Evolutionary conservation across 2,113 vertebrate species (phyloP), one percentile per base, ranked within the genome.

Genomic region (Lepus europaeus): DNA sequence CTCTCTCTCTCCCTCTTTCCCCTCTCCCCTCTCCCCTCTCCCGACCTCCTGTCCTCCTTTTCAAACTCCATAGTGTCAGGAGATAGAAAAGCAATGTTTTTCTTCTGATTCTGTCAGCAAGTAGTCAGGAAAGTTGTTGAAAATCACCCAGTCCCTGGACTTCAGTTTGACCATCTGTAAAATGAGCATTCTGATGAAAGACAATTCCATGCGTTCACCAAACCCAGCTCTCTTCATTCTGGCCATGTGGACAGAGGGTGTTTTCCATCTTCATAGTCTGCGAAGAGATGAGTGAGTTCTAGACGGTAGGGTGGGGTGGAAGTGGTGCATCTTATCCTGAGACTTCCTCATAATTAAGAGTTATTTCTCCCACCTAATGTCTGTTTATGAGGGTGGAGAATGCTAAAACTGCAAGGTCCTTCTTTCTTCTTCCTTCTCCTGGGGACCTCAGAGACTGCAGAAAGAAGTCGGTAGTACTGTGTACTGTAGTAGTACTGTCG

Each of bases 1-100:
- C 0, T 8, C 29, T 77, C 22, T 27, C 12, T 39, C 45, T 36
- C 63, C 19, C 22, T 8, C 23, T 10, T 19, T 20, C 5, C 10
- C 64, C 5, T 11, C 64, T 5, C 23, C 19, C 27, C 33, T 64
- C 25, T 22, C 51, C 69, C 87, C 61, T 64, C 10, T 5, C 86
- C 12, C 66, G 0, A 0, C 8, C 49, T 64, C 16, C 73, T 39
- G 31, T 31, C 5, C 7, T 49, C 29, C 31, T 29, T 13, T 2
- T n/a, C 25, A 13, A 13, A n/a, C 12, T 69, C 22, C 45, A 33
- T 29, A 10, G 5, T 53, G 0, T 78, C 61, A 63, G 33, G 12
- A 81, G 68, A 0, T 4, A 19, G 39, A 29, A 86, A 87, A 45
- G 66, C 36, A 68, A n/a, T 63, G 19, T 29, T n/a, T 78, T 89